Evolutionary conservation across 1,140 invertebrate genomes (phyloP).

Genomic region (Tetragonula clypearis): DNA sequence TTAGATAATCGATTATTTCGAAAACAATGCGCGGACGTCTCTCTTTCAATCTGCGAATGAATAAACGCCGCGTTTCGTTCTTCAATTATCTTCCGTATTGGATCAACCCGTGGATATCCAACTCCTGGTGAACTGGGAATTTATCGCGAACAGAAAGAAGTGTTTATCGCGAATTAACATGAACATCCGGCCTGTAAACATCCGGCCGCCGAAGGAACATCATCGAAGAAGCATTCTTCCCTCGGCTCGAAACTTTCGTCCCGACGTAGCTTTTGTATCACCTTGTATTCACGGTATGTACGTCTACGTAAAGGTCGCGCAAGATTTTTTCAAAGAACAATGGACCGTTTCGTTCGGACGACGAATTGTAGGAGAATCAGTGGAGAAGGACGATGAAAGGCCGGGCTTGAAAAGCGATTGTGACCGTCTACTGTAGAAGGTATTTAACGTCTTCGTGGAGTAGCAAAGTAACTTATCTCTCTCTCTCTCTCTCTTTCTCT

Average conservation of each 20-base stretch:
- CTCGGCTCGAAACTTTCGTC: neutral
- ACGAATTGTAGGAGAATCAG: neutral
- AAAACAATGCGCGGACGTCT: neutral
- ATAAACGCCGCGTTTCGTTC: neutral
- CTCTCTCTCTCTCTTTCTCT: too few relatives aligned
- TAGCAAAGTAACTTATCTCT: neutral
- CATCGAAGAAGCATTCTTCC: neutral
- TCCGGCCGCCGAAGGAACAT: neutral
- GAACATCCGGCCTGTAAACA: neutral
- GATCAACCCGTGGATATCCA: neutral
- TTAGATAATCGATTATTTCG: neutral
- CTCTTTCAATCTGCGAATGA: neutral
- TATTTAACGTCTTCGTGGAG: constrained; percentile 9
- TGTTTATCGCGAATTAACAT: neutral
- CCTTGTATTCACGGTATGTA: neutral
- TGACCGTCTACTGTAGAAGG: neutral
- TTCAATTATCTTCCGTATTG: neutral
- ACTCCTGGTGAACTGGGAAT: neutral
- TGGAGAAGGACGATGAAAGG: neutral
- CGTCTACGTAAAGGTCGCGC: neutral
- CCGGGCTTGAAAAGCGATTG: neutral
- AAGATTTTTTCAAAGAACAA: constrained; percentile 10
- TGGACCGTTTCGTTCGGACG: neutral
- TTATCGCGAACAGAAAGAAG: neutral
- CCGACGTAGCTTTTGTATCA: too few relatives aligned